Evolutionary conservation across 2,797 vertebrate species (phyloP).

Genomic region (Meriones psammophilus): DNA sequence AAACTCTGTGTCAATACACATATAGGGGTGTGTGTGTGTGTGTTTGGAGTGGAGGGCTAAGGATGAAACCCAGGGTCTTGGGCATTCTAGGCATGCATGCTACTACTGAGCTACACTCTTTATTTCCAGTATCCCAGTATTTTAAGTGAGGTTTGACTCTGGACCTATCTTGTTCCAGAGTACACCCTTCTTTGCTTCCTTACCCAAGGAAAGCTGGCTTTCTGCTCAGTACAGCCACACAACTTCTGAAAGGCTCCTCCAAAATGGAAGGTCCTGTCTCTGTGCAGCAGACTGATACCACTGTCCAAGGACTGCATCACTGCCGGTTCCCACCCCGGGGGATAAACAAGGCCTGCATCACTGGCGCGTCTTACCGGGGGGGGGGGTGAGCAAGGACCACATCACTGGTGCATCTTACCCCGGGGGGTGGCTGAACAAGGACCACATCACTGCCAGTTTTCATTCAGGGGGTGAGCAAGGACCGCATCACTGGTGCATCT

Average conservation of each 20-base stretch:
- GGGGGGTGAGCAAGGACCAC: too few relatives aligned
- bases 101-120: not conserved
- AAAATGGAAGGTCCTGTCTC: not conserved
- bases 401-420: too few relatives aligned
- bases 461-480: too few relatives aligned
- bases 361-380: too few relatives aligned
- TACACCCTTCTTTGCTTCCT: not conserved
- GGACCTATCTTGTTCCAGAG: constrained; percentile 10
- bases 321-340: too few relatives aligned
- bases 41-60: not conserved
- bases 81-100: not conserved
- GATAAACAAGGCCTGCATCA: too few relatives aligned
- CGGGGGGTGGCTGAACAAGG: too few relatives aligned
- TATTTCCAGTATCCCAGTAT: not conserved
- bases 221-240: not conserved
- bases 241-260: constrained; percentile 17
- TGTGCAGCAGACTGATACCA: not conserved
- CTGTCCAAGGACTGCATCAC: not conserved
- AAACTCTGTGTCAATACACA: not conserved
- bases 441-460: too few relatives aligned
- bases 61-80: not conserved
- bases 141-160: not conserved
- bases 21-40: not conserved
- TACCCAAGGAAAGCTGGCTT: not conserved
- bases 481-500: too few relatives aligned